A percentile compares a stretch with the other conserved stretches of the same genome.
These are phyloP conservation scores for Hafferia zeledoni DNA, from an alignment of 2,797 vertebrate species.

Conservation along the genomic window DNA sequence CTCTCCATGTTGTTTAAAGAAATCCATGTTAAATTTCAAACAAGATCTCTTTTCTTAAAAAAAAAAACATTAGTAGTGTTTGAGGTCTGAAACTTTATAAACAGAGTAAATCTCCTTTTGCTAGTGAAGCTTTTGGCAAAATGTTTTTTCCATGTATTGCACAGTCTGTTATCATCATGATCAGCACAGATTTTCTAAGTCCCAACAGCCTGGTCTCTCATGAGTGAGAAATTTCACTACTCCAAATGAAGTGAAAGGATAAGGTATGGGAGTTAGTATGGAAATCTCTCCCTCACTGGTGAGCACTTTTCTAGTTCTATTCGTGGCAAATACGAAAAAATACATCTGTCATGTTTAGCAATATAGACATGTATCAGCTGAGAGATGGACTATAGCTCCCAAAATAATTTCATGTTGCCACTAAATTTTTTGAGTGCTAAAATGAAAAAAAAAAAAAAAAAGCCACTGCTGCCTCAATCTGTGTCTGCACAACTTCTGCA, in stretches of 20 bases:
- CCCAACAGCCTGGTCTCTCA: not conserved
- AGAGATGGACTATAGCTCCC: not conserved
- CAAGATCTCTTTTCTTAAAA: not conserved
- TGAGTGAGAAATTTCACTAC: conserved; percentile 21
- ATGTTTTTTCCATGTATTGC: not conserved
- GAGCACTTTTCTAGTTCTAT: not conserved
- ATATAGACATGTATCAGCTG: not conserved
- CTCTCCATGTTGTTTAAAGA: conserved; percentile 29
- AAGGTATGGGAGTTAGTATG: not conserved
- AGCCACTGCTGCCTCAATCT: not conserved
- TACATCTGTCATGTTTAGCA: not conserved
- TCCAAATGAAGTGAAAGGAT: not conserved
- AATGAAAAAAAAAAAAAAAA: not conserved
- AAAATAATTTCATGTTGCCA: not conserved
- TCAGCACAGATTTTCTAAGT: not conserved
- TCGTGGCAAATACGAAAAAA: not conserved
- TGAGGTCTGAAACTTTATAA: conserved; percentile 1
- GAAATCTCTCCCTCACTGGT: not conserved
- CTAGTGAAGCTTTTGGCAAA: not conserved
- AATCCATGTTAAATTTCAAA: not conserved
- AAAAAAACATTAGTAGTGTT: not conserved
- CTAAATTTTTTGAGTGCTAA: not conserved
- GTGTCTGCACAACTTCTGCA: not conserved
- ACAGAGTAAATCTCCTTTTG: not conserved
- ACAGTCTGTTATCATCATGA: not conserved